A percentile compares a stretch with the other conserved stretches of the same genome.
Evolutionary conservation across 2,797 vertebrate genomes (phyloP).

Genomic region (Enteromius anoplus): DNA sequence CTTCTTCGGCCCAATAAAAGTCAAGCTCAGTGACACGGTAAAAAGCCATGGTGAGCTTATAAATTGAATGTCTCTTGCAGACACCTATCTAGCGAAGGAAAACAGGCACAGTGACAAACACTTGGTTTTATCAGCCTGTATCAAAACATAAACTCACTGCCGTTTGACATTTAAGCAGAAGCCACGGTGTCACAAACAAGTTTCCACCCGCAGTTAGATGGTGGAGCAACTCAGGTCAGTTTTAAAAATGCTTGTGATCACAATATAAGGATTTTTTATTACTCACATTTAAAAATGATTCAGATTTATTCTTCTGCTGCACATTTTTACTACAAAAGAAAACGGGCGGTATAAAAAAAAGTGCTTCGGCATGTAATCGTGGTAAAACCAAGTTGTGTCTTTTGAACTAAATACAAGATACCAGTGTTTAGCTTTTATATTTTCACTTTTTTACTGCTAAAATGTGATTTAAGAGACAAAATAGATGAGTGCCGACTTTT

Average conservation of each 20-base stretch:
- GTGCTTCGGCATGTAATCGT: not conserved
- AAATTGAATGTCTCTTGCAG: not conserved
- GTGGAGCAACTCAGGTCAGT: constrained; percentile 39
- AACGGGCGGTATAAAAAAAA: not conserved
- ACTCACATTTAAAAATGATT: not conserved
- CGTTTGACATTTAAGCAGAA: constrained; percentile 60
- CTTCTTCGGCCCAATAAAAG: constrained; percentile 19
- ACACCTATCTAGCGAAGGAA: not conserved
- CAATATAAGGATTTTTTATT: not conserved
- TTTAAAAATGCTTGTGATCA: constrained; percentile 22
- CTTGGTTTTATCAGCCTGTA: constrained; percentile 22
- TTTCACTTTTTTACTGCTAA: not conserved
- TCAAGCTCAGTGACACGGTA: constrained; percentile 22
- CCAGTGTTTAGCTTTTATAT: not conserved
- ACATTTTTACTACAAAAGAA: not conserved
- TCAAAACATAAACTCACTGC: constrained; percentile 48
- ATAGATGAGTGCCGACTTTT: not conserved
- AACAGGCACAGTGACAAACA: not conserved
- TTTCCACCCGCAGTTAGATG: constrained; percentile 48
- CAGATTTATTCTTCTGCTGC: not conserved
- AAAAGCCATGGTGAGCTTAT: constrained; percentile 14
- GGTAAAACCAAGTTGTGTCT: not conserved
- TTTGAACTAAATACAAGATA: not conserved
- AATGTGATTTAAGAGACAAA: not conserved
- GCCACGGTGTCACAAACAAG: constrained; percentile 48